These are phyloP conservation scores for Drosophila nigromelanica DNA, from an alignment of 1,140 invertebrate genomes.

Conservation along the genomic window DNA sequence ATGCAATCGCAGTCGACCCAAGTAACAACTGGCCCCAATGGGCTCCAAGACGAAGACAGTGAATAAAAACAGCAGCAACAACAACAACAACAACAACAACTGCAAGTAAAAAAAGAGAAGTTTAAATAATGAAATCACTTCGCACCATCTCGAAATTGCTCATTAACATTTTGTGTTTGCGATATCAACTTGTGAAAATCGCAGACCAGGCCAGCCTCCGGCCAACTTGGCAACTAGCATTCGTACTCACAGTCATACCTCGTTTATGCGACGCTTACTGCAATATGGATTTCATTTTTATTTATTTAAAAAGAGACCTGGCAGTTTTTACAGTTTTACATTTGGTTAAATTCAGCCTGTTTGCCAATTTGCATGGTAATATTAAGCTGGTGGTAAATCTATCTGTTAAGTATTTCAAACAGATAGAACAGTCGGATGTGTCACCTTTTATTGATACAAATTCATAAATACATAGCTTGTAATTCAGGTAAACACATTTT, in stretches of 20 bases:
- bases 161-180: conserved; percentile 84
- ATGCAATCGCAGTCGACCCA: conserved; percentile 13
- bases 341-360: too few relatives aligned
- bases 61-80: background rate
- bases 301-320: too few relatives aligned
- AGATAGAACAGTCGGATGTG: too few relatives aligned
- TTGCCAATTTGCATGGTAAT: too few relatives aligned
- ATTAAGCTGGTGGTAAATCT: too few relatives aligned
- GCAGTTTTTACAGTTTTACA: background rate
- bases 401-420: too few relatives aligned
- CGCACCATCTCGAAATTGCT: conserved; percentile 84
- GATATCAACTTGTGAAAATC: conserved; percentile 84
- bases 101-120: conserved; percentile 63
- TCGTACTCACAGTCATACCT: conserved; percentile 11
- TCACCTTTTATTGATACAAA: too few relatives aligned
- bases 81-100: conserved; percentile 42
- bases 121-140: conserved; percentile 84
- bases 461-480: too few relatives aligned
- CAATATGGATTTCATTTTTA: background rate
- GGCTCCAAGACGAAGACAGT: conserved; percentile 16
- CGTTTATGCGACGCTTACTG: conserved; percentile 23
- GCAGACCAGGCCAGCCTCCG: conserved; percentile 55
- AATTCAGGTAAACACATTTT: too few relatives aligned
- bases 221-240: conserved; percentile 16
- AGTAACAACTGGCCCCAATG: conserved; percentile 22